These are phyloP conservation scores for Etheostoma perlongum DNA, from an alignment of 2,797 vertebrate species.

Conservation along the genomic window DNA sequence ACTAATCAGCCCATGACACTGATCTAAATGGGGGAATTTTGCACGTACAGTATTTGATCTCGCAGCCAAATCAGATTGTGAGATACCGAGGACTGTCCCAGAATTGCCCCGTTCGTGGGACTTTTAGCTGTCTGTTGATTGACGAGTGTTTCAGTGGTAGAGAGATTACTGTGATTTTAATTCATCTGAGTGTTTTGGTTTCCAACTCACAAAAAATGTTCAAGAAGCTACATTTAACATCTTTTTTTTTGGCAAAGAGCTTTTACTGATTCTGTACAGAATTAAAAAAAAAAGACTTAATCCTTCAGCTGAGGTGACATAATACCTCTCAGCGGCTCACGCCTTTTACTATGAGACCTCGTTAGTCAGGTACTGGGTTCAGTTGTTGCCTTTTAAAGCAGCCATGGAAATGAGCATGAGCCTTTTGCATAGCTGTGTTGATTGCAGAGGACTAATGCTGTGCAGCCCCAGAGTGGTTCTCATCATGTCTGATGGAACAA, in stretches of 20 bases:
- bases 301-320: slow-evolving; percentile 50
- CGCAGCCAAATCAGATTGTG: slow-evolving; percentile 37
- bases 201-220: slow-evolving; percentile 48
- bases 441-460: slow-evolving; percentile 57
- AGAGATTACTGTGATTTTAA: slow-evolving; percentile 64
- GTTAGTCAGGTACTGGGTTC: slow-evolving; percentile 52
- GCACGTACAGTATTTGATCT: slow-evolving; percentile 19
- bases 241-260: slow-evolving; percentile 31
- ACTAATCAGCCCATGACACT: slow-evolving; percentile 35
- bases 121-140: slow-evolving; percentile 34
- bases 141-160: slow-evolving; percentile 29
- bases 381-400: slow-evolving; percentile 44
- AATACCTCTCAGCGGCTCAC: slow-evolving; percentile 46
- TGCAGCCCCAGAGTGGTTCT: slow-evolving; percentile 56
- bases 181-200: slow-evolving; percentile 59
- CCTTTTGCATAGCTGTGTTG: slow-evolving; percentile 40
- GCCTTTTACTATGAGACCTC: slow-evolving; percentile 34
- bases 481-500: slow-evolving; percentile 72
- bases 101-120: slow-evolving; percentile 21
- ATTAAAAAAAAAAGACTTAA: slow-evolving; percentile 52
- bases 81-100: slow-evolving; percentile 30
- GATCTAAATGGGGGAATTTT: slow-evolving; percentile 30
- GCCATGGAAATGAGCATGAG: slow-evolving; percentile 47
- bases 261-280: slow-evolving; percentile 15
- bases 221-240: slow-evolving; percentile 30